A percentile compares a stretch with the other conserved stretches of the same genome.
Evolutionary conservation across 2,888 invertebrate species (phyloP).

Genomic region (Biston stratarius): DNA sequence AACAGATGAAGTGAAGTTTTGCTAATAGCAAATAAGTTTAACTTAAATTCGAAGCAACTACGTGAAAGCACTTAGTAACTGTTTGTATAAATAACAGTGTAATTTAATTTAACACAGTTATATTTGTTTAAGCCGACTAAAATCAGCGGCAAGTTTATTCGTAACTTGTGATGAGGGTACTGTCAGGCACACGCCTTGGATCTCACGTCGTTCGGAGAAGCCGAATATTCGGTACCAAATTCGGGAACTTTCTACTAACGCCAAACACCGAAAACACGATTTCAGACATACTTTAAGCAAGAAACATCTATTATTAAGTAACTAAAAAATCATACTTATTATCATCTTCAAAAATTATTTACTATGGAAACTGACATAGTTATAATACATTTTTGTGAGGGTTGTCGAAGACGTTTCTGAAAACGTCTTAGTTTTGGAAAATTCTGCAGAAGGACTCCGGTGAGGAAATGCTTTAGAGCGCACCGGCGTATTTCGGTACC

Average conservation of each 20-base stretch:
- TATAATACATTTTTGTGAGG: too few species aligned
- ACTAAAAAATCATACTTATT: too few species aligned
- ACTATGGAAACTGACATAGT: too few species aligned
- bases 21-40: background rate
- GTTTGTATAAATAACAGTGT: slow-evolving; percentile 36
- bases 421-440: too few species aligned
- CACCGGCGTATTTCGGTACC: too few species aligned
- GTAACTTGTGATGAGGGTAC: slow-evolving; percentile 59
- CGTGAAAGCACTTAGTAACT: slow-evolving; percentile 19
- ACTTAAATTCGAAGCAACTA: slow-evolving; percentile 5
- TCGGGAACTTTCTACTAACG: background rate
- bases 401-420: too few species aligned
- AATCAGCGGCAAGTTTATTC: slow-evolving; percentile 52
- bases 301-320: too few species aligned
- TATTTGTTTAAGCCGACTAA: slow-evolving; percentile 45
- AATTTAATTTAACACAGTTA: slow-evolving; percentile 37
- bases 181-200: slow-evolving; percentile 54
- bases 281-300: too few species aligned
- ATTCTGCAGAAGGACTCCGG: too few species aligned
- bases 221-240: slow-evolving; percentile 15
- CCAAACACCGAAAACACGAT: background rate
- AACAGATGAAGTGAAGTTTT: background rate
- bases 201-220: slow-evolving; percentile 22
- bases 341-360: too few species aligned
- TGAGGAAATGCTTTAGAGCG: too few species aligned